phyloP scores from a whole-genome alignment of 2,113 vertebrate genomes.

The Rattus rattus region DNA sequence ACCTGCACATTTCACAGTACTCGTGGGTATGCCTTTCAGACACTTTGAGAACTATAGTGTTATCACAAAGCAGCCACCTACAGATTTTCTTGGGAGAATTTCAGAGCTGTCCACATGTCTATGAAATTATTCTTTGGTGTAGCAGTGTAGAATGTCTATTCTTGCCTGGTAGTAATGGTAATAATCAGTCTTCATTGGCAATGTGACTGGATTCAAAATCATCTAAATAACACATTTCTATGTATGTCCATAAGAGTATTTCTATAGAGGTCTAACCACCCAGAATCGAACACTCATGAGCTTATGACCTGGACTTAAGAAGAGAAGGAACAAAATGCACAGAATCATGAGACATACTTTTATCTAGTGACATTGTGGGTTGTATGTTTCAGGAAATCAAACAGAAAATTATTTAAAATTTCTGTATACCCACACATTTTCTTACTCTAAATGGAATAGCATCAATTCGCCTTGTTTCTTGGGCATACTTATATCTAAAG shows the following conservation, averaged over 20 bases:
- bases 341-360: neutral
- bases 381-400: neutral
- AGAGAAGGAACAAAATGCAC: neutral
- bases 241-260: neutral
- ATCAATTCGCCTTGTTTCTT: conserved; percentile 13
- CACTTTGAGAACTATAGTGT: neutral
- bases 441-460: neutral
- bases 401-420: neutral
- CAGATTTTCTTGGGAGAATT: neutral
- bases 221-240: neutral
- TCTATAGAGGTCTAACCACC: neutral
- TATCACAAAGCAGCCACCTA: neutral
- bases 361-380: neutral
- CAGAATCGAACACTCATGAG: too few relatives aligned
- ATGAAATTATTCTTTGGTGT: neutral
- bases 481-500: conserved; percentile 9
- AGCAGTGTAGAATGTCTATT: neutral
- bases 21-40: neutral
- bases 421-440: neutral
- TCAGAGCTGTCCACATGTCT: neutral
- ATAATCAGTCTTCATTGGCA: neutral
- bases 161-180: neutral
- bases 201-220: neutral
- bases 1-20: neutral
- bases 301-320: neutral